A percentile compares a stretch with the other conserved stretches of the same genome.
Conservation (phyloP, 2,888 invertebrate genomes). For the Hirtodrosophila duncani region DNA sequence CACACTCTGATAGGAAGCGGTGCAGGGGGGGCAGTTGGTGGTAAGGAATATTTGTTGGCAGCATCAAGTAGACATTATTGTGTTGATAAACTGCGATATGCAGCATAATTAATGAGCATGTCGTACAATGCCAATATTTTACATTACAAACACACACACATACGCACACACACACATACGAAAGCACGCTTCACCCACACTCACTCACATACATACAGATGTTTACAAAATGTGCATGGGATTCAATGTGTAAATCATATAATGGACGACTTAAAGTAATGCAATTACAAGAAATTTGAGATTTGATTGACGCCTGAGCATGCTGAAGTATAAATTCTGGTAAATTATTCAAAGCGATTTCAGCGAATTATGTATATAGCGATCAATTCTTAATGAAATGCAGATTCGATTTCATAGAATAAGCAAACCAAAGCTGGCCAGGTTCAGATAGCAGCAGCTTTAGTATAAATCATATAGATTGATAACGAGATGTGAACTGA, state of each 20-base stretch:
- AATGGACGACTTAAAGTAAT: no score
- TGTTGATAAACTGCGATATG: constrained; percentile 70
- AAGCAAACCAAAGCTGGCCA: no score
- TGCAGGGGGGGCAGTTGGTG: neutral
- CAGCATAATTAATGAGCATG: constrained; percentile 71
- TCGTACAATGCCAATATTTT: constrained; percentile 70
- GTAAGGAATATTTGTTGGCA: constrained; percentile 35
- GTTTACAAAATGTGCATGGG: constrained; percentile 50
- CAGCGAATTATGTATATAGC: no score
- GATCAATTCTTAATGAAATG: no score
- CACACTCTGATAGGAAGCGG: constrained; percentile 3
- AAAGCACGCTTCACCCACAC: neutral
- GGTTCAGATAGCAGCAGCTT: no score
- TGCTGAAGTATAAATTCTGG: no score
- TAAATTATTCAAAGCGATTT: no score
- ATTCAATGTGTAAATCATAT: constrained; percentile 65
- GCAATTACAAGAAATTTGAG: no score
- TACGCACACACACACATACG: constrained; percentile 7
- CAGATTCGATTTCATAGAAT: no score
- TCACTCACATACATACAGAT: constrained; percentile 22
- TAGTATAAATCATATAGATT: no score
- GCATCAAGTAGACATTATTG: constrained; percentile 62
- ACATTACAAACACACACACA: constrained; percentile 45
- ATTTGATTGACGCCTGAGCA: no score
- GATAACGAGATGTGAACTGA: no score